A percentile compares a stretch with the other conserved stretches of the same genome.
phyloP scores from a whole-genome alignment of 2,797 vertebrate genomes.

The Kryptopterus vitreolus region DNA sequence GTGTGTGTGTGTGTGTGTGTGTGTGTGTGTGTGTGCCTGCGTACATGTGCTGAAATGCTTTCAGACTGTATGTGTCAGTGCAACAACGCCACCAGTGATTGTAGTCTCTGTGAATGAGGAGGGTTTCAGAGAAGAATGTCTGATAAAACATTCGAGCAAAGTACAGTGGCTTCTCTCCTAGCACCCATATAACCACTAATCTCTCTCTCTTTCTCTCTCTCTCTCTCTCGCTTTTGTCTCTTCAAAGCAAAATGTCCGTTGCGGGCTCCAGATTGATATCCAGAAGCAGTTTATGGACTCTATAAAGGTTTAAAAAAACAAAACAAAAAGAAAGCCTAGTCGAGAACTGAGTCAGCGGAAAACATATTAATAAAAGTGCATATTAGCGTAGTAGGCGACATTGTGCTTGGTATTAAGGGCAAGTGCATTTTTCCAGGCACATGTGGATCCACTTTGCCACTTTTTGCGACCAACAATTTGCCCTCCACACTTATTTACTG shows the following conservation, averaged over 20 bases:
- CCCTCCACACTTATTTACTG: neutral
- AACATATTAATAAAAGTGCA: neutral
- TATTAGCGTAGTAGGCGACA: conserved; percentile 6
- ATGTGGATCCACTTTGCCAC: conserved; percentile 12
- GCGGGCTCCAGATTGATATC: neutral
- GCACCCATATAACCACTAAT: neutral
- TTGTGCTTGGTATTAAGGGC: neutral
- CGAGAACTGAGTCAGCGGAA: too few relatives aligned
- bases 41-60: conserved; percentile 16
- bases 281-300: neutral
- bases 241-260: conserved; percentile 20
- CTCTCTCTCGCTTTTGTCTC: neutral
- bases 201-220: neutral
- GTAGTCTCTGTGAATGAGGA: conserved; percentile 59
- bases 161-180: conserved; percentile 5
- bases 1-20: conserved; percentile 34
- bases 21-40: conserved; percentile 37
- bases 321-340: too few relatives aligned
- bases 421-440: conserved; percentile 22
- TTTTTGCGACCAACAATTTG: conserved; percentile 16
- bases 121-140: neutral
- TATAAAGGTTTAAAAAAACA: neutral
- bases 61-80: conserved; percentile 49
- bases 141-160: conserved; percentile 19
- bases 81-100: conserved; percentile 35